Percentiles rank a stretch among this genome's conserved stretches.
Conservation (phyloP, 2,888 invertebrate genomes). For the Hemithea aestivaria region DNA sequence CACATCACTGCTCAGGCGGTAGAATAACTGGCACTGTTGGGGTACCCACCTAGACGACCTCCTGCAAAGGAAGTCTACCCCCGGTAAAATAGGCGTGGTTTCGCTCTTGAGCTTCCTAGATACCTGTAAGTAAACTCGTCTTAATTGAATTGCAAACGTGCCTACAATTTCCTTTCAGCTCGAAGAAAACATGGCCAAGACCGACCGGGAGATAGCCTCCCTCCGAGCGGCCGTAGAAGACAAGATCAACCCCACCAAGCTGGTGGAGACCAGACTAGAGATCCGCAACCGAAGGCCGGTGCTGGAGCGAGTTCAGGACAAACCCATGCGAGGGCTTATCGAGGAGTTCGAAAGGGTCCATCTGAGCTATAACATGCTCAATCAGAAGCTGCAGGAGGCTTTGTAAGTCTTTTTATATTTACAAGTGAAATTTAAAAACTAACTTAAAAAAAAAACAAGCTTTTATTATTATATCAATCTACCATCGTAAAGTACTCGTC, state of each 20-base stretch:
- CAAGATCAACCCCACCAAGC: conserved; percentile 88
- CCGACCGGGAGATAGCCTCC: conserved; percentile 86
- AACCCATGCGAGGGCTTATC: conserved; percentile 84
- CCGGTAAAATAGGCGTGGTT: too few species aligned
- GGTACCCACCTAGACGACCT: too few species aligned
- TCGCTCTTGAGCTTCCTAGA: too few species aligned
- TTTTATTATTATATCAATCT: too few species aligned
- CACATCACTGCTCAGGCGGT: too few species aligned
- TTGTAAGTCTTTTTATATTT: conserved; percentile 68
- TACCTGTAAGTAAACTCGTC: too few species aligned
- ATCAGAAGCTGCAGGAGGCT: conserved; percentile 83
- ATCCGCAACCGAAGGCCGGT: conserved; percentile 88
- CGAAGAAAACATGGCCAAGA: conserved; percentile 87
- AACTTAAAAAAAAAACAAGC: not conserved
- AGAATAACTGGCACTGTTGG: too few species aligned
- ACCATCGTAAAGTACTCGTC: too few species aligned
- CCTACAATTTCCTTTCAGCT: conserved; percentile 64
- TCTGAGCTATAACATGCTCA: conserved; percentile 81
- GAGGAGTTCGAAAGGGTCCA: conserved; percentile 85
- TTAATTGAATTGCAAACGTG: not conserved
- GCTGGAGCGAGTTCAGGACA: conserved; percentile 84
- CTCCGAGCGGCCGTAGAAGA: conserved; percentile 86
- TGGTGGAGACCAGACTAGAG: conserved; percentile 92
- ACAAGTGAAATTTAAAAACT: not conserved
- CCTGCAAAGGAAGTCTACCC: too few species aligned